phyloP scores from a whole-genome alignment of 2,888 invertebrate genomes.

The Phengaris arion region DNA sequence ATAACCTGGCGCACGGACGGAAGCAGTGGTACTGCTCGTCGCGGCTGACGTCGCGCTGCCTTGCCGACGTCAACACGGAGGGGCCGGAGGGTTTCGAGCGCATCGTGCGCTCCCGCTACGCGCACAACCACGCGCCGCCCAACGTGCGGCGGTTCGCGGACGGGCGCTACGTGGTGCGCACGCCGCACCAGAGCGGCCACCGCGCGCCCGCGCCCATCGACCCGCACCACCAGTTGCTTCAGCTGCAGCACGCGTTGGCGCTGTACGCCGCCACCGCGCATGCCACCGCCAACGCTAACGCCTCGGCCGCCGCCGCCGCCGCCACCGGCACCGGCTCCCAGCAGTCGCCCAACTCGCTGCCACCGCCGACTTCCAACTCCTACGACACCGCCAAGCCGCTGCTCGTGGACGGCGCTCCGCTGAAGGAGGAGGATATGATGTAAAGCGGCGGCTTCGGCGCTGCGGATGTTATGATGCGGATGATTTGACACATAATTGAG shows the following conservation, averaged over 20 bases:
- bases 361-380: conserved; percentile 56
- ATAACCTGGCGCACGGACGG: conserved; percentile 73
- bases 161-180: conserved; percentile 73
- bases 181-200: conserved; percentile 74
- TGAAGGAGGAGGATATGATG: conserved; percentile 63
- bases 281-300: conserved; percentile 65
- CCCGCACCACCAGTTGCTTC: conserved; percentile 72
- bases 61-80: conserved; percentile 74
- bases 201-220: conserved; percentile 71
- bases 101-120: conserved; percentile 71
- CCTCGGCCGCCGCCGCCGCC: conserved; percentile 49
- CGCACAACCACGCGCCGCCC: conserved; percentile 74
- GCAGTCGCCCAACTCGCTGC: conserved; percentile 54
- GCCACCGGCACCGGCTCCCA: conserved; percentile 52
- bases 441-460: not conserved
- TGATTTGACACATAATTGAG: not conserved
- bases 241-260: conserved; percentile 72
- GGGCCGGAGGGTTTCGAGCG: conserved; percentile 76
- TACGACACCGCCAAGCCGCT: conserved; percentile 60
- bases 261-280: conserved; percentile 72
- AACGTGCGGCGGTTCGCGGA: conserved; percentile 75
- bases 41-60: conserved; percentile 70
- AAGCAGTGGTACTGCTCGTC: conserved; percentile 78
- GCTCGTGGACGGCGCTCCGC: conserved; percentile 66
- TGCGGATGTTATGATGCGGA: not conserved